Base-by-base conservation (phyloP, 2,113 vertebrate species). In the Xiphorhynchus elegans region DNA sequence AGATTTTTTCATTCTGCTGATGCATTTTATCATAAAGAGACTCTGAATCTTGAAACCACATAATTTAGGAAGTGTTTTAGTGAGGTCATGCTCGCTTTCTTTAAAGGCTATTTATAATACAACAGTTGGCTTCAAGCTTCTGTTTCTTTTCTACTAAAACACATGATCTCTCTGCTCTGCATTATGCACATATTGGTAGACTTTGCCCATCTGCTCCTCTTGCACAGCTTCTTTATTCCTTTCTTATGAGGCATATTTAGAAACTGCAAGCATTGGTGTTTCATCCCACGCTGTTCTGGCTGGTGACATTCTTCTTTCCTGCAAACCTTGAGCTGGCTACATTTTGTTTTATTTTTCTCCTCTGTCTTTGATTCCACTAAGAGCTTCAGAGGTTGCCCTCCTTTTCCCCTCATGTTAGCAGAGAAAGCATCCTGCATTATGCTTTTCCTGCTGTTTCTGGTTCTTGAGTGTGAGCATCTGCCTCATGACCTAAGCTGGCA, bases 1-100 rank as follows among this genome's bases (percentile, higher is more conserved):
- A 58, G 17, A 25, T 29, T 33, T 90, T 60, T 47, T 31, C 11
- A 62, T 40, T 85, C 49, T 94, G 55, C 26, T 89, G 95, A 90
- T 84, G 82, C 7, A 6, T 89, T 88, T 87, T 79, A 60, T 83
- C 37, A 35, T 35, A 79, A 80, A 40, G 72, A 75, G 70, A 77
- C 24, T n/a, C 49, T 58, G 46, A 62, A 37, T 63, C 87, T 97
- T 84, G 60, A 76, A 96, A 82, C 66, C 29, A 50, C 2, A 2
- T 92, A 37, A 56, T 76, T 60, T 84, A 46, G 56, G 64, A 92
- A 84, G 47, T 7, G 31, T 97, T 97, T 93, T 50, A 49, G 37
- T 74, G 84, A 90, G 75, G 68, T 93, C 52, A 66, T 73, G 66
- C 39, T 88, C 90, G 50, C 56, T 84, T 86, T 95, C 78, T 93